A percentile compares a stretch with the other conserved stretches of the same genome.
Conservation (phyloP, 1,140 invertebrate species). For the Magallana gigas region DNA sequence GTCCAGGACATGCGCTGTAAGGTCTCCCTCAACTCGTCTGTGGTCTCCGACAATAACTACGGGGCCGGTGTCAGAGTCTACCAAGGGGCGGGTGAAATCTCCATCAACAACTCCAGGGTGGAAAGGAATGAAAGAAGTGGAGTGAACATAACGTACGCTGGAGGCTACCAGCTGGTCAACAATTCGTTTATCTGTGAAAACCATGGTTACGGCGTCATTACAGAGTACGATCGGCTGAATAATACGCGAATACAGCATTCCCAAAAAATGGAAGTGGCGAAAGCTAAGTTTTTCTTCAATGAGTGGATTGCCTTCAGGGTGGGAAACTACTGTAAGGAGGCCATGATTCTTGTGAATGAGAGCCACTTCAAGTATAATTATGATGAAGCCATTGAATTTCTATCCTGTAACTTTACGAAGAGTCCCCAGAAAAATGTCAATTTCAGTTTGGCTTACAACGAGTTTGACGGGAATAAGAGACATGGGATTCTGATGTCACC, state of each 20-base stretch:
- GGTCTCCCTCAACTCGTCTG: slow-evolving; percentile 72
- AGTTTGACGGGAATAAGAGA: slow-evolving; percentile 72
- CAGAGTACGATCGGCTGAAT: slow-evolving; percentile 71
- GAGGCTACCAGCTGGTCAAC: slow-evolving; percentile 93
- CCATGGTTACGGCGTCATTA: slow-evolving; percentile 75
- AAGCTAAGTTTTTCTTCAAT: slow-evolving; percentile 70
- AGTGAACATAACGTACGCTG: slow-evolving; percentile 92
- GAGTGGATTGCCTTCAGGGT: slow-evolving; percentile 74
- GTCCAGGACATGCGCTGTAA: slow-evolving; percentile 76
- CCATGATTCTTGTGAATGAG: slow-evolving; percentile 72
- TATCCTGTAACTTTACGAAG: slow-evolving; percentile 75
- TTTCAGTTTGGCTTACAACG: slow-evolving; percentile 76
- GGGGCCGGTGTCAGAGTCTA: slow-evolving; percentile 76
- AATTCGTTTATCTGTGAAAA: slow-evolving; percentile 84
- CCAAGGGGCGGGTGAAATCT: slow-evolving; percentile 76
- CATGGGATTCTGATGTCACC: slow-evolving; percentile 76
- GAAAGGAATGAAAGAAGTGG: slow-evolving; percentile 72
- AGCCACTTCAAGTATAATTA: slow-evolving; percentile 72
- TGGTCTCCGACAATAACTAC: slow-evolving; percentile 74
- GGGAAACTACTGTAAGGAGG: slow-evolving; percentile 76
- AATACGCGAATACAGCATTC: slow-evolving; percentile 68
- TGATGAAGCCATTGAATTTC: slow-evolving; percentile 75
- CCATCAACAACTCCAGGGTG: slow-evolving; percentile 73
- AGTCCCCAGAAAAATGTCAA: slow-evolving; percentile 63
- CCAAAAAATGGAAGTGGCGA: slow-evolving; percentile 71